Evolutionary conservation across 2,797 vertebrate species (phyloP).

Genomic region (Chaunax sp.): DNA sequence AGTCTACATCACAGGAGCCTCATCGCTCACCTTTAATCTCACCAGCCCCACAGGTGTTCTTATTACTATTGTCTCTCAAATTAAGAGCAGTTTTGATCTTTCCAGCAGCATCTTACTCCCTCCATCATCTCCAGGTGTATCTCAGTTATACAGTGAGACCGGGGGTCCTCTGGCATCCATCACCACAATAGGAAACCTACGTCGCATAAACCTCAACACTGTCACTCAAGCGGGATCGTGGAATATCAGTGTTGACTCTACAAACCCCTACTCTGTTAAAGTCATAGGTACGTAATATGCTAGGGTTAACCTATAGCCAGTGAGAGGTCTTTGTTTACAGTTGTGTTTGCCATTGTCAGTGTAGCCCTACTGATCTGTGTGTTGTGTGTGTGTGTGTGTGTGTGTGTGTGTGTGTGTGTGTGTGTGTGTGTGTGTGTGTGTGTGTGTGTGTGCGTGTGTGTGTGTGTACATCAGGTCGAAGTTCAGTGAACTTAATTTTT

Average conservation of each 20-base stretch:
- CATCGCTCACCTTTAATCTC: conserved; percentile 68
- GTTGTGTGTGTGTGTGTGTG: conserved; percentile 3
- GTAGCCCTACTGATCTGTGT: not conserved
- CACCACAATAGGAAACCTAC: conserved; percentile 71
- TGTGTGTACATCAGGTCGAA: conserved; percentile 65
- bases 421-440: conserved; percentile 3
- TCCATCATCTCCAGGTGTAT: conserved; percentile 55
- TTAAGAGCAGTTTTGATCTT: not conserved
- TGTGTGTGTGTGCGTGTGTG: not conserved
- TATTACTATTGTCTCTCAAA: not conserved
- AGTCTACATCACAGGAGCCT: conserved; percentile 73
- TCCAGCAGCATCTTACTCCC: not conserved
- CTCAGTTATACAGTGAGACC: conserved; percentile 63
- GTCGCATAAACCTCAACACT: conserved; percentile 57
- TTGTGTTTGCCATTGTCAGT: not conserved
- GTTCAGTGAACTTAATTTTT: conserved; percentile 71
- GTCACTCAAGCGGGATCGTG: conserved; percentile 68
- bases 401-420: not conserved
- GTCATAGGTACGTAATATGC: conserved; percentile 70
- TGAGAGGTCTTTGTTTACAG: not conserved
- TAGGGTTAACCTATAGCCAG: no score
- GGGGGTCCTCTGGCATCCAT: conserved; percentile 66
- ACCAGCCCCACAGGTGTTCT: conserved; percentile 69
- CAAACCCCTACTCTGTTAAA: conserved; percentile 64
- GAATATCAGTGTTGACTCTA: conserved; percentile 67